Conservation (phyloP, 92 coral and sea anemone species). For the Epizoanthus illoricatus region DNA sequence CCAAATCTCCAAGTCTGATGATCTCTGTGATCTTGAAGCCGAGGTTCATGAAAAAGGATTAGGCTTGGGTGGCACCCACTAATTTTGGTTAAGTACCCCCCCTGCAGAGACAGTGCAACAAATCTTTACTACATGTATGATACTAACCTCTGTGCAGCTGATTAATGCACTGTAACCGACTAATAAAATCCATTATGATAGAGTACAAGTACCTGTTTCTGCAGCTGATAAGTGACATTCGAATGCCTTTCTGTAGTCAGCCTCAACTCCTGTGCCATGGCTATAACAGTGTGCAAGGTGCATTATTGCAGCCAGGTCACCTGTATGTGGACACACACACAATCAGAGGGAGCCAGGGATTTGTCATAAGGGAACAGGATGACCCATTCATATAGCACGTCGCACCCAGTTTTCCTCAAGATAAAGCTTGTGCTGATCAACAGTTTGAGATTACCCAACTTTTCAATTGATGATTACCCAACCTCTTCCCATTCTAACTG, state of each 20-base stretch:
- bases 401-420: too few relatives aligned
- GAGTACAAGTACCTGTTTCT: constrained; percentile 61
- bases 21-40: too few relatives aligned
- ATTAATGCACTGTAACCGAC: neutral
- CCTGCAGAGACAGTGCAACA: too few relatives aligned
- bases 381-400: too few relatives aligned
- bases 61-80: too few relatives aligned
- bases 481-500: neutral
- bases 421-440: too few relatives aligned
- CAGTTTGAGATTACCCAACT: neutral
- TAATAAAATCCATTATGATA: neutral
- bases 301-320: constrained; percentile 80
- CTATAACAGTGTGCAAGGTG: constrained; percentile 95
- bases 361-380: too few relatives aligned
- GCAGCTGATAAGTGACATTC: constrained; percentile 83
- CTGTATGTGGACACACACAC: constrained; percentile 26
- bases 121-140: neutral
- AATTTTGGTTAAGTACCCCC: too few relatives aligned
- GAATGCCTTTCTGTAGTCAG: constrained; percentile 72
- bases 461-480: neutral
- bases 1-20: too few relatives aligned
- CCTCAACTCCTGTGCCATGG: constrained; percentile 79
- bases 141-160: neutral
- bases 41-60: too few relatives aligned
- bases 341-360: neutral